Evolutionary conservation across 2,888 invertebrate species (phyloP).

Genomic region (Sinopyrophorus schimmeli): DNA sequence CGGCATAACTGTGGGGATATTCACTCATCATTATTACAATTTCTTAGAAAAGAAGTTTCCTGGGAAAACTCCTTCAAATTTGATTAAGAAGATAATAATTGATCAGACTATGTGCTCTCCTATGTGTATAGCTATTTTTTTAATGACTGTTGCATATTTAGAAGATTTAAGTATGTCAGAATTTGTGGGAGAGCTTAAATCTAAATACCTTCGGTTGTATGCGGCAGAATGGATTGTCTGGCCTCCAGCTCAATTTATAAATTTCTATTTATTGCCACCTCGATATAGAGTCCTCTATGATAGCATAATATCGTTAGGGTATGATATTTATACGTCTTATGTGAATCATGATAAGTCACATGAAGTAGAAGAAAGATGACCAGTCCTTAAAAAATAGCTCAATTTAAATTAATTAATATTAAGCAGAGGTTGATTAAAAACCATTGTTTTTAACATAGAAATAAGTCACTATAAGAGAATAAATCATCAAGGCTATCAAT

Average conservation of each 20-base stretch:
- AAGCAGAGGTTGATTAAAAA: too few species aligned
- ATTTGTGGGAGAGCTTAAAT: conserved; percentile 67
- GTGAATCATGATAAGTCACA: conserved; percentile 64
- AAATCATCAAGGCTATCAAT: too few species aligned
- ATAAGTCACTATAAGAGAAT: too few species aligned
- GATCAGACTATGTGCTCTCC: conserved; percentile 89
- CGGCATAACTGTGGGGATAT: conserved; percentile 75
- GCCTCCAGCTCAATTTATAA: conserved; percentile 92
- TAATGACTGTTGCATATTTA: conserved; percentile 72
- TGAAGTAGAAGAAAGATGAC: neutral
- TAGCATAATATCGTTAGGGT: conserved; percentile 81
- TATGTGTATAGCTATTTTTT: conserved; percentile 74
- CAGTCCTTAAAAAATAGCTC: too few species aligned
- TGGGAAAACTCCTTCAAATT: conserved; percentile 66
- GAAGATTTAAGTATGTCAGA: conserved; percentile 66
- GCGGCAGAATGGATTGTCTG: conserved; percentile 89
- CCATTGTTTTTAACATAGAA: too few species aligned
- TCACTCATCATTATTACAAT: conserved; percentile 87
- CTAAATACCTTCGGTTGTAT: conserved; percentile 78
- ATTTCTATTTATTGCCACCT: conserved; percentile 84
- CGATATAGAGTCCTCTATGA: conserved; percentile 85
- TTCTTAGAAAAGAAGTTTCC: conserved; percentile 72
- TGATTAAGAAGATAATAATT: conserved; percentile 75
- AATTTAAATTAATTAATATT: too few species aligned
- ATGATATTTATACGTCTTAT: conserved; percentile 83